Evolutionary conservation across 2,797 vertebrate genomes (phyloP).

Genomic region (Nyctibius grandis): DNA sequence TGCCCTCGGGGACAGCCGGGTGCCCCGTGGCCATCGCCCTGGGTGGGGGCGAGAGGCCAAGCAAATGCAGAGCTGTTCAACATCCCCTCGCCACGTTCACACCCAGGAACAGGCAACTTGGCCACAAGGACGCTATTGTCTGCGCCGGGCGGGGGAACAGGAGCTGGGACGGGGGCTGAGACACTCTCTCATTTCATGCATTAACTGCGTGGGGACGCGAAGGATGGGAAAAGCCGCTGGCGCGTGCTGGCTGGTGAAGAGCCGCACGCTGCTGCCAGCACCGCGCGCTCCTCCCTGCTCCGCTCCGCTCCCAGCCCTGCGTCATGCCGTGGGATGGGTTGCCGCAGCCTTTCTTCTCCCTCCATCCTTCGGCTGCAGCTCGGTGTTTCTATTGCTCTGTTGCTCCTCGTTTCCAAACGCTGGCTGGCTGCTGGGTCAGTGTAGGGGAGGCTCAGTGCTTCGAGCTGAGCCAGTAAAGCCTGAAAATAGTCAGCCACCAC

Average conservation of each 20-base stretch:
- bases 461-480: neutral
- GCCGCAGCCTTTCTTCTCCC: neutral
- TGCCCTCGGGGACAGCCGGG: neutral
- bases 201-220: neutral
- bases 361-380: neutral
- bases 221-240: neutral
- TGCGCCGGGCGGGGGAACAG: neutral
- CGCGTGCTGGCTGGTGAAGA: neutral
- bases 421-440: neutral
- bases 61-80: neutral
- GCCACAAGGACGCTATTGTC: conserved; percentile 7
- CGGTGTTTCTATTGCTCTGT: neutral
- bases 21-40: neutral
- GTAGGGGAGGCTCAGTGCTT: neutral
- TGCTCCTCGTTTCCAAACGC: neutral
- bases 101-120: neutral
- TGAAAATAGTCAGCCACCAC: neutral
- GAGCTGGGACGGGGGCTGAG: neutral
- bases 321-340: neutral
- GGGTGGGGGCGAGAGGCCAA: neutral
- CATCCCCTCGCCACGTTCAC: neutral
- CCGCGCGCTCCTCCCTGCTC: neutral
- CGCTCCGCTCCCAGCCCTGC: neutral
- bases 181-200: neutral
- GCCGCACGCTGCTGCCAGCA: neutral